phyloP scores from a whole-genome alignment of 2,113 vertebrate species.

The Ginglymostoma cirratum region DNA sequence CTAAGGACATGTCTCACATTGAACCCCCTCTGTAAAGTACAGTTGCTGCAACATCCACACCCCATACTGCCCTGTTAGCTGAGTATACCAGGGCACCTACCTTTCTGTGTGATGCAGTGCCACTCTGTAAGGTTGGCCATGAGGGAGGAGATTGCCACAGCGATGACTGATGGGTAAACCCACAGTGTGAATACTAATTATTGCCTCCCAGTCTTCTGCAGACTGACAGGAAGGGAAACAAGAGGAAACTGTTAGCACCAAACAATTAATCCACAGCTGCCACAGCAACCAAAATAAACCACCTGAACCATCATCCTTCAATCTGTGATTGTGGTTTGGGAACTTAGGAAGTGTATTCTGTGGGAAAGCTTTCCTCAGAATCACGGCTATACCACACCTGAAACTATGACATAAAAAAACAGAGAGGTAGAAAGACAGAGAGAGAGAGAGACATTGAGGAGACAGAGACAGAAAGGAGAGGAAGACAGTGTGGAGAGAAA shows the following conservation, averaged over 20 bases:
- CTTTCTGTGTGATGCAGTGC: slow-evolving; percentile 62
- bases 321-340: too few species aligned
- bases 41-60: neutral
- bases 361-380: too few species aligned
- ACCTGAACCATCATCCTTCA: neutral
- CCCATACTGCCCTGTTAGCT: neutral
- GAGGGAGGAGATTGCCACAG: slow-evolving; percentile 74
- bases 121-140: slow-evolving; percentile 70
- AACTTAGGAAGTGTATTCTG: too few species aligned
- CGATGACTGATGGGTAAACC: slow-evolving; percentile 64
- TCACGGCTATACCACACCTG: too few species aligned
- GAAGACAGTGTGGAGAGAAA: too few species aligned
- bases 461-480: too few species aligned
- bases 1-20: neutral
- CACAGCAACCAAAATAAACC: neutral
- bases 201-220: slow-evolving; percentile 75
- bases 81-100: slow-evolving; percentile 43
- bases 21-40: neutral
- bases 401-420: too few species aligned
- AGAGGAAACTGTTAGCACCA: neutral
- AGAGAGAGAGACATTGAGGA: too few species aligned
- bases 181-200: slow-evolving; percentile 65
- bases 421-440: too few species aligned
- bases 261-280: neutral
- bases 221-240: slow-evolving; percentile 52